Conservation (phyloP, 2,888 invertebrate genomes). For the Himalopsyche tibetana region DNA sequence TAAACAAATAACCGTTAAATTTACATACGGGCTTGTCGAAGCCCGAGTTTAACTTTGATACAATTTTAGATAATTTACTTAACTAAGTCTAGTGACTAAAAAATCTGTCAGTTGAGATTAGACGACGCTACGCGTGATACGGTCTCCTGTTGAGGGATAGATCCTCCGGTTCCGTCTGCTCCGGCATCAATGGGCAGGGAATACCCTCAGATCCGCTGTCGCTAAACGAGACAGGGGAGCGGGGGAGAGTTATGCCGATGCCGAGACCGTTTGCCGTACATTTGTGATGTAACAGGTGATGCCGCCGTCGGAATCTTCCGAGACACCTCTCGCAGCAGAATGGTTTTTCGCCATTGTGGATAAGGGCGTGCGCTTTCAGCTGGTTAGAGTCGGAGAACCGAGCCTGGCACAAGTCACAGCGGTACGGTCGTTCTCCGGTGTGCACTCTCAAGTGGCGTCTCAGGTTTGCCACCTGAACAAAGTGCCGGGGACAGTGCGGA, state of each 20-base stretch:
- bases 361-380: conserved; percentile 91
- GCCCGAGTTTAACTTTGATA: conserved; percentile 12
- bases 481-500: conserved; percentile 93
- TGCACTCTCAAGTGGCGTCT: conserved; percentile 92
- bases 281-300: conserved; percentile 91
- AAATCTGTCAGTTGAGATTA: conserved; percentile 68
- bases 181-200: conserved; percentile 76
- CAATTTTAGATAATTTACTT: conserved; percentile 17
- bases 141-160: conserved; percentile 83
- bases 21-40: conserved; percentile 71
- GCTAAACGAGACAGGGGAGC: conserved; percentile 72
- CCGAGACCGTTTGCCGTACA: conserved; percentile 75
- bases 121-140: conserved; percentile 72
- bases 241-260: conserved; percentile 71
- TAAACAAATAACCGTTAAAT: conserved; percentile 51
- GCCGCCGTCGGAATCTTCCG: conserved; percentile 88
- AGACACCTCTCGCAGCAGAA: conserved; percentile 89
- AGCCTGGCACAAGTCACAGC: conserved; percentile 89
- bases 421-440: conserved; percentile 93
- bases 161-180: conserved; percentile 95
- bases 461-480: conserved; percentile 95
- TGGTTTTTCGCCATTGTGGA: conserved; percentile 94
- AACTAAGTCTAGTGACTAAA: conserved; percentile 48
- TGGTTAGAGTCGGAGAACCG: conserved; percentile 95
- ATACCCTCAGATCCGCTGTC: conserved; percentile 69